A percentile compares a stretch with the other conserved stretches of the same genome.
These are phyloP conservation scores for Lordiphosa clarofinis DNA, from an alignment of 1,140 invertebrate species.

Conservation along the genomic window DNA sequence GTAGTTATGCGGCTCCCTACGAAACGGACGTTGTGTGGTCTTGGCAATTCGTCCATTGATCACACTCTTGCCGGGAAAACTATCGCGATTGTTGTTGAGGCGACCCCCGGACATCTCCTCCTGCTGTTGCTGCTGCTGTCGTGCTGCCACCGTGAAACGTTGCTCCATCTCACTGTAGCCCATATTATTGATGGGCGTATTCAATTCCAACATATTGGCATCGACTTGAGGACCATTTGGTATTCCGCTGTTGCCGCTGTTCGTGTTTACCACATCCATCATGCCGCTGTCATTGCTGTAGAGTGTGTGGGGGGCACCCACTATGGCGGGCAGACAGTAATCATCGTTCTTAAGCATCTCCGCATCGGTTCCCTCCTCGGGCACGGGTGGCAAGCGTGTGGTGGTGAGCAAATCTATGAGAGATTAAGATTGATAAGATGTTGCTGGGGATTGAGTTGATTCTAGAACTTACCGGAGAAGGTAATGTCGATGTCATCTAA, in stretches of 20 bases:
- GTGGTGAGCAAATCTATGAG: constrained; percentile 59
- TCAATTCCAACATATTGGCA: constrained; percentile 74
- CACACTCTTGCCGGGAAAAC: constrained; percentile 60
- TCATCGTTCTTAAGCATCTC: constrained; percentile 77
- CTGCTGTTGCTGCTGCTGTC: constrained; percentile 29
- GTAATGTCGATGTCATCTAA: constrained; percentile 96
- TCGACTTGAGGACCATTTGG: constrained; percentile 35
- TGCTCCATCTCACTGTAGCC: constrained; percentile 58
- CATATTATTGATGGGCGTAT: constrained; percentile 61
- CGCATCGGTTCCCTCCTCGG: constrained; percentile 80
- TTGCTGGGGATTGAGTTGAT: not conserved
- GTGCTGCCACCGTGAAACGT: constrained; percentile 45
- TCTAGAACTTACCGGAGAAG: constrained; percentile 84
- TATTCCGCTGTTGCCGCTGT: constrained; percentile 2
- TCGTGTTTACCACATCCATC: constrained; percentile 56
- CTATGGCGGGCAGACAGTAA: constrained; percentile 64
- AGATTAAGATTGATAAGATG: not conserved
- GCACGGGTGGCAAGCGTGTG: constrained; percentile 81
- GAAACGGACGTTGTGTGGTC: constrained; percentile 62
- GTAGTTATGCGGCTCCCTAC: constrained; percentile 77
- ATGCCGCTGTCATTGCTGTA: constrained; percentile 61
- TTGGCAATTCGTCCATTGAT: constrained; percentile 76
- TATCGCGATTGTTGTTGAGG: constrained; percentile 32
- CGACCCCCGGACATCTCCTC: constrained; percentile 12
- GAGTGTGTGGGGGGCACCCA: constrained; percentile 65